A percentile compares a stretch with the other conserved stretches of the same genome.
phyloP scores from a whole-genome alignment of 2,888 invertebrate genomes.

The Apoda limacodes region DNA sequence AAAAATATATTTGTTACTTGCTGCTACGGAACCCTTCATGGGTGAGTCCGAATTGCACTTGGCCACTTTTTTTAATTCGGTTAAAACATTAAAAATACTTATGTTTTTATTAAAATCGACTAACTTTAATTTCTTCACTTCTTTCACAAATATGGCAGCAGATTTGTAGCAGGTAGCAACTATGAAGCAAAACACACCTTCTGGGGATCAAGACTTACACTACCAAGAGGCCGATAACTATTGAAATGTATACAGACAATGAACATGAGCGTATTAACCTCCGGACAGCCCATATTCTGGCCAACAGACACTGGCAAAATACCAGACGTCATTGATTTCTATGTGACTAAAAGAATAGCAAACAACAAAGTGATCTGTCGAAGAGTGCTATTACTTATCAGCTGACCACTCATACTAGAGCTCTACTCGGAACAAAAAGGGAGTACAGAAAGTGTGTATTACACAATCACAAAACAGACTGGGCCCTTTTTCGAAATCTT shows the following conservation, averaged over 20 bases:
- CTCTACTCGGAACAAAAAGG: no score
- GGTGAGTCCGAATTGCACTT: no score
- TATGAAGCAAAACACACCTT: conserved; percentile 11
- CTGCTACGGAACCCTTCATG: no score
- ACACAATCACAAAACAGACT: no score
- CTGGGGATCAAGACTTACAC: no score
- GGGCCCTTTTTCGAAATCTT: no score
- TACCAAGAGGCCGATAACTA: conserved; percentile 10
- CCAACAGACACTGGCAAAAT: conserved; percentile 14
- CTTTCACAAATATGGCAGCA: conserved; percentile 7
- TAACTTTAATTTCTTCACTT: conserved; percentile 9
- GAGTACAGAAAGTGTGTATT: no score
- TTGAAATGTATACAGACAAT: conserved; percentile 6
- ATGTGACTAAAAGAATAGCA: conserved; percentile 14
- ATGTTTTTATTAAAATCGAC: no score
- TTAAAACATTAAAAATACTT: no score
- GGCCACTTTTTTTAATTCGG: no score
- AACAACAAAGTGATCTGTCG: conserved; percentile 11
- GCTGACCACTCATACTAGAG: conserved; percentile 20
- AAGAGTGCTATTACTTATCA: conserved; percentile 14
- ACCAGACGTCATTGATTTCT: conserved; percentile 16
- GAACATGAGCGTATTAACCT: conserved; percentile 8
- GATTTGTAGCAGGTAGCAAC: conserved; percentile 11
- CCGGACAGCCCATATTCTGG: conserved; percentile 18
- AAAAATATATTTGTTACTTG: no score